Base-by-base conservation (phyloP, 2,888 invertebrate genomes). In the Marasmarcha lunaedactyla region DNA sequence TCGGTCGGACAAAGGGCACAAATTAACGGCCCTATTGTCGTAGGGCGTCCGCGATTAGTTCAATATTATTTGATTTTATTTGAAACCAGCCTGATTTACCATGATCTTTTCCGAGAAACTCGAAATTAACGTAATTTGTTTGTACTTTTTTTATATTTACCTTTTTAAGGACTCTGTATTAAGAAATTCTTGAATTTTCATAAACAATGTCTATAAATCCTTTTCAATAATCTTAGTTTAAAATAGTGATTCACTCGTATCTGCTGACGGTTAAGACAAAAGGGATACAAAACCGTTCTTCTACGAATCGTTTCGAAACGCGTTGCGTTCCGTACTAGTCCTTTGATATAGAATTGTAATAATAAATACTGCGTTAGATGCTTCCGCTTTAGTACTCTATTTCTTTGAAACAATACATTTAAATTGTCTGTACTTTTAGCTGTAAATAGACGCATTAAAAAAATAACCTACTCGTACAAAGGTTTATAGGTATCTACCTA, bases 11-110 rank as follows among this genome's bases (percentile, higher is more conserved):
- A 81, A 81, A 79, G 68, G 76, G 73, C 66, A 59, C 70, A 68
- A 71, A 81, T 81, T 79, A 79, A 72, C 73, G 63, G 49, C 33
- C 44, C 57, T 62, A 73, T 79, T 81, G 79, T 71, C 73, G 68
- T 46, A 54, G 57, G 59, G 56, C 62, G 51, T 42, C 46, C 50
- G 51, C 69, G 71, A 76, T 79, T 76, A 76, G 63, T 76, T 73
- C 73, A 71, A 77, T 72, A 76, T 73, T 74, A 72, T 74, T 71
- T 66, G 64, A 78, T 72, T 74, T 73, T 70, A 77, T 73, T 74
- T 63, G 68, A 60, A 59, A 58, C 55, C 53, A 44, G 51, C n/a
- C n/a, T n/a, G n/a, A n/a, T 44, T 49, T 44, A 45, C 15, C 40
- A 20, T 20, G 20, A 20, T 20, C 11, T 37, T 39, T 37, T 47